phyloP scores from a whole-genome alignment of 2,113 vertebrate genomes.

The Platycercus adscitus region DNA sequence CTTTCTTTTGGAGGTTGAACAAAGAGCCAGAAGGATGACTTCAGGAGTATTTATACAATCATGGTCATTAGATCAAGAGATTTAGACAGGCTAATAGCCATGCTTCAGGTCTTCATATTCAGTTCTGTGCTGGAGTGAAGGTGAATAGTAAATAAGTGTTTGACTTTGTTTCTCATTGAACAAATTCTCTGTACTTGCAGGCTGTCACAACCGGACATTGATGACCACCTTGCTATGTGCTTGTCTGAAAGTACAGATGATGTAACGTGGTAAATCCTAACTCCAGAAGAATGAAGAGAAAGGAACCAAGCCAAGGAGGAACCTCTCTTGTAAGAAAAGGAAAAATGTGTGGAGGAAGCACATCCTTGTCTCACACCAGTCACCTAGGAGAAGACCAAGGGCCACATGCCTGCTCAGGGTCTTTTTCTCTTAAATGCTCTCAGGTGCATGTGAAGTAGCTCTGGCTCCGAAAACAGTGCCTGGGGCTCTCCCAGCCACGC shows the following conservation, averaged over 20 bases:
- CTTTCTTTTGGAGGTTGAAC: neutral
- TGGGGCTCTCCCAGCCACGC: no score
- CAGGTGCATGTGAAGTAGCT: rapidly evolving
- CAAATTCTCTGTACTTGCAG: constrained; percentile 64
- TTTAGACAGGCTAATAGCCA: neutral
- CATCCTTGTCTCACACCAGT: neutral
- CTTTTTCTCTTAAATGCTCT: neutral
- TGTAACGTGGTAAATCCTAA: constrained; percentile 84
- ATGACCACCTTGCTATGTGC: constrained; percentile 89
- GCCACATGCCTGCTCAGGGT: neutral
- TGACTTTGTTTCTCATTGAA: neutral
- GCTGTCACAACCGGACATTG: constrained; percentile 83
- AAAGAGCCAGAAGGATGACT: neutral
- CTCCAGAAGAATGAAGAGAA: neutral
- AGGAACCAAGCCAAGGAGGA: neutral
- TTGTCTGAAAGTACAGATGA: constrained; percentile 86
- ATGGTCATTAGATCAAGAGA: neutral
- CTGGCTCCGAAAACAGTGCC: neutral
- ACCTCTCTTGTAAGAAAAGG: neutral
- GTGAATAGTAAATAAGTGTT: neutral
- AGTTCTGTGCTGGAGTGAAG: neutral
- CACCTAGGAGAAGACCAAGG: neutral
- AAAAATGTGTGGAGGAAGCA: neutral
- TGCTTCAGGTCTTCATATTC: neutral
- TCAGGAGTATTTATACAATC: neutral